A percentile compares a stretch with the other conserved stretches of the same genome.
These are phyloP conservation scores for Megaustenia siamemsis DNA, from an alignment of 2,888 invertebrate genomes.

Conservation along the genomic window DNA sequence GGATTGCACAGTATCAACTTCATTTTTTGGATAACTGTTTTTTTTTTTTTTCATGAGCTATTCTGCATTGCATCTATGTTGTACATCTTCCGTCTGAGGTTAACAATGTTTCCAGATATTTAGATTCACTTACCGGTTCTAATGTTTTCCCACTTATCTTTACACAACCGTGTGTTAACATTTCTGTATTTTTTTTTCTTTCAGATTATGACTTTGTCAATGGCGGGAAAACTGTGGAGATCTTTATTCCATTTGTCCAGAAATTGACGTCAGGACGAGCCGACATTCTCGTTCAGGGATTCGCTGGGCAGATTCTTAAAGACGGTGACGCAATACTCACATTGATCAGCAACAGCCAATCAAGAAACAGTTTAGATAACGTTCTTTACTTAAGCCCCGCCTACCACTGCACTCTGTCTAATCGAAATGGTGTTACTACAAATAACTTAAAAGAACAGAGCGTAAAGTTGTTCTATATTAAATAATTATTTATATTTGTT, in stretches of 20 bases:
- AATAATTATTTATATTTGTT: background rate
- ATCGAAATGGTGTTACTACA: background rate
- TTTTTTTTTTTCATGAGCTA: too few species aligned
- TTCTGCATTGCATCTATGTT: too few species aligned
- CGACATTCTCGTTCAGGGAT: constrained; percentile 18
- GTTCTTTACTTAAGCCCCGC: constrained; percentile 28
- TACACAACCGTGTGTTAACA: too few species aligned
- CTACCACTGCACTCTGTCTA: constrained; percentile 39
- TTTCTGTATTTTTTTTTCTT: background rate
- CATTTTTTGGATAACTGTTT: too few species aligned
- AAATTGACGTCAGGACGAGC: background rate
- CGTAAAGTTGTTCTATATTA: constrained; percentile 33
- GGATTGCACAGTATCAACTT: too few species aligned
- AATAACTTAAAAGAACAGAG: constrained; percentile 25
- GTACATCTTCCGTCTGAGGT: too few species aligned
- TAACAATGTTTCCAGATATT: too few species aligned
- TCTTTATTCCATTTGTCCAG: constrained; percentile 32
- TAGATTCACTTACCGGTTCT: too few species aligned
- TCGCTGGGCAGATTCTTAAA: constrained; percentile 27
- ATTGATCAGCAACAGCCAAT: background rate
- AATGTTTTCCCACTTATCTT: too few species aligned
- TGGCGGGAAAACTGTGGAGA: constrained; percentile 30
- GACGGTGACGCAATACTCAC: constrained; percentile 40
- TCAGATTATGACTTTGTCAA: constrained; percentile 43
- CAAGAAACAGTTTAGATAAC: background rate